Conservation (phyloP, 2,797 vertebrate genomes). For the Centroberyx gerrardi region DNA sequence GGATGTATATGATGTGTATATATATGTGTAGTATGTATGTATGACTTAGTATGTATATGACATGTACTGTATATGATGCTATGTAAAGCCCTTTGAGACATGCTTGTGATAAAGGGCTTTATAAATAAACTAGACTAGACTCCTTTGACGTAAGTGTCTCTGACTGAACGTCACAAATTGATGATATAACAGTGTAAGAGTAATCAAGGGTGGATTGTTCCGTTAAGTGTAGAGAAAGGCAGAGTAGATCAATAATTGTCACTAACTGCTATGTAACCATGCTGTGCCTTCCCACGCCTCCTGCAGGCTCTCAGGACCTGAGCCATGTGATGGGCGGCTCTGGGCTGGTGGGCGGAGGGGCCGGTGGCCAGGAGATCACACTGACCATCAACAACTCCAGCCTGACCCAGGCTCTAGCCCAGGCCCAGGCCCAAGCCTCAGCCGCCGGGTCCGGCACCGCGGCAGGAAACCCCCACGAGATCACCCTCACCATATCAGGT, state of each 20-base stretch:
- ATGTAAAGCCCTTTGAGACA: too few species aligned
- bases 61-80: too few species aligned
- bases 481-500: constrained; percentile 99
- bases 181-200: too few species aligned
- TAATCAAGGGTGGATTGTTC: too few species aligned
- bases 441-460: constrained; percentile 79
- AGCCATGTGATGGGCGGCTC: constrained; percentile 91
- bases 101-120: too few species aligned
- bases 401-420: constrained; percentile 93
- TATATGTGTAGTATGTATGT: too few species aligned
- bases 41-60: too few species aligned
- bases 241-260: neutral
- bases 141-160: too few species aligned
- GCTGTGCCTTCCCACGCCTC: neutral
- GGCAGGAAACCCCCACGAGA: constrained; percentile 92
- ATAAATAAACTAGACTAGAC: too few species aligned
- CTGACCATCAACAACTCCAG: constrained; percentile 98
- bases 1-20: too few species aligned
- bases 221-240: too few species aligned
- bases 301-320: constrained; percentile 92
- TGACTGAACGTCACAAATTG: too few species aligned
- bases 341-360: constrained; percentile 87
- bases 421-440: constrained; percentile 91
- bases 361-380: constrained; percentile 93
- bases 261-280: neutral